phyloP scores from a whole-genome alignment of 2,888 invertebrate genomes.

The Drosophila suboccidentalis region DNA sequence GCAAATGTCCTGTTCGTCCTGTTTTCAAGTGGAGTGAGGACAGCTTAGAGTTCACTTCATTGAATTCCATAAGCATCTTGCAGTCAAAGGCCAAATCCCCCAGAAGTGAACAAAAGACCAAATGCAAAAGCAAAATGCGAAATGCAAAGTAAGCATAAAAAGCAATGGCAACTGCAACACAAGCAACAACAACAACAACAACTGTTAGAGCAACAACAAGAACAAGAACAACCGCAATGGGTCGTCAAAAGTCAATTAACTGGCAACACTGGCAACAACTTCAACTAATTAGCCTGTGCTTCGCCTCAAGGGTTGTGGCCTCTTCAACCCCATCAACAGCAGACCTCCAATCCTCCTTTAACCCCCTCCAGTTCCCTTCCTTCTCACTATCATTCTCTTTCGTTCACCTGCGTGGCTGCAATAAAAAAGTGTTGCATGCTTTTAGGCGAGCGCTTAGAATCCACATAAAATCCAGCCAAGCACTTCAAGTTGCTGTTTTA shows the following conservation, averaged over 20 bases:
- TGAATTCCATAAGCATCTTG: constrained; percentile 67
- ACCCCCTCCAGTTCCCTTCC: neutral
- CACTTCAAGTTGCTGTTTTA: constrained; percentile 29
- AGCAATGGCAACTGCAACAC: constrained; percentile 42
- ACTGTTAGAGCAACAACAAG: constrained; percentile 11
- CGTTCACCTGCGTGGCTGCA: constrained; percentile 1
- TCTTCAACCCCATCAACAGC: constrained; percentile 29
- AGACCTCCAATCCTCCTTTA: neutral
- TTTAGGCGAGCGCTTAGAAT: constrained; percentile 35
- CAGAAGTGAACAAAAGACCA: constrained; percentile 17
- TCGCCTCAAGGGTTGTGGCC: constrained; percentile 58
- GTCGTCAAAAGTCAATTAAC: constrained; percentile 79
- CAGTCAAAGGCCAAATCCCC: constrained; percentile 41
- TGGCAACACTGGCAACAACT: constrained; percentile 73
- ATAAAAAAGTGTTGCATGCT: constrained; percentile 54
- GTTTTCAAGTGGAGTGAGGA: constrained; percentile 28
- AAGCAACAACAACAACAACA: constrained; percentile 10
- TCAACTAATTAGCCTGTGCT: constrained; percentile 73
- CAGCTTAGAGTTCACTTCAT: constrained; percentile 70
- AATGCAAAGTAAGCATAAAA: constrained; percentile 46
- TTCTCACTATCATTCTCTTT: neutral
- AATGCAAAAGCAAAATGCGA: constrained; percentile 15
- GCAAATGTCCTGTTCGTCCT: constrained; percentile 4
- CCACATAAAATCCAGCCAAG: constrained; percentile 16
- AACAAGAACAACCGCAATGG: constrained; percentile 49